Evolutionary conservation across 2,113 vertebrate species (phyloP).

Genomic region (Cebidichthys violaceus): DNA sequence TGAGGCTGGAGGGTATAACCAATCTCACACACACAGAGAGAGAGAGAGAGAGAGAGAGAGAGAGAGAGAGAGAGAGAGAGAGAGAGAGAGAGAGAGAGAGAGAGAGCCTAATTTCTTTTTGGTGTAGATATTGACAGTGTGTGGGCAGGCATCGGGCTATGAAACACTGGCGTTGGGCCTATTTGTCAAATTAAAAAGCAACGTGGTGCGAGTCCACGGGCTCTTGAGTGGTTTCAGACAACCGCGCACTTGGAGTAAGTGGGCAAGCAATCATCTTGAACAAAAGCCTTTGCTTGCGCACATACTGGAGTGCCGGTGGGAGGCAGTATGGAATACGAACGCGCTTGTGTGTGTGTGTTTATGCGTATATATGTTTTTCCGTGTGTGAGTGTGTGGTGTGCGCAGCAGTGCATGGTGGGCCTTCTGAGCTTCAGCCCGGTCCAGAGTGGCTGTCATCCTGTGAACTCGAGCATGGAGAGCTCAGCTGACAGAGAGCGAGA

Average conservation of each 20-base stretch:
- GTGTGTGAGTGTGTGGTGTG: slow-evolving; percentile 30
- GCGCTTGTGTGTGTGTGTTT: slow-evolving; percentile 9
- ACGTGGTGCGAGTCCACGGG: slow-evolving; percentile 50
- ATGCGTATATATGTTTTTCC: slow-evolving; percentile 6
- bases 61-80: slow-evolving; percentile 27
- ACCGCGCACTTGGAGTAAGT: slow-evolving; percentile 56
- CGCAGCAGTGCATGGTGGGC: slow-evolving; percentile 36
- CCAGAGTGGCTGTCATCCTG: slow-evolving; percentile 65
- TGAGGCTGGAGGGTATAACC: slow-evolving; percentile 52
- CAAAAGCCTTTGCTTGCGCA: slow-evolving; percentile 59
- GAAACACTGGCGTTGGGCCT: slow-evolving; percentile 65
- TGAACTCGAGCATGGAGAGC: slow-evolving; percentile 66
- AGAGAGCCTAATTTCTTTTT: slow-evolving; percentile 58
- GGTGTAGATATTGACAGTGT: slow-evolving; percentile 69
- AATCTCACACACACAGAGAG: slow-evolving; percentile 43
- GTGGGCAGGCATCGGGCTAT: slow-evolving; percentile 63
- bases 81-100: background rate
- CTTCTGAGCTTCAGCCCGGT: slow-evolving; percentile 41
- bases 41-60: slow-evolving; percentile 27
- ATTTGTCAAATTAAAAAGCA: slow-evolving; percentile 79
- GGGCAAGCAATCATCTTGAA: slow-evolving; percentile 67
- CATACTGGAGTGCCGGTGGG: slow-evolving; percentile 18
- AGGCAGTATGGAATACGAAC: slow-evolving; percentile 27
- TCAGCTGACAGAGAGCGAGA: slow-evolving; percentile 55
- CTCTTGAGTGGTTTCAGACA: slow-evolving; percentile 73